Conservation (phyloP, 1,140 invertebrate species). For the Epicauta chinensis region DNA sequence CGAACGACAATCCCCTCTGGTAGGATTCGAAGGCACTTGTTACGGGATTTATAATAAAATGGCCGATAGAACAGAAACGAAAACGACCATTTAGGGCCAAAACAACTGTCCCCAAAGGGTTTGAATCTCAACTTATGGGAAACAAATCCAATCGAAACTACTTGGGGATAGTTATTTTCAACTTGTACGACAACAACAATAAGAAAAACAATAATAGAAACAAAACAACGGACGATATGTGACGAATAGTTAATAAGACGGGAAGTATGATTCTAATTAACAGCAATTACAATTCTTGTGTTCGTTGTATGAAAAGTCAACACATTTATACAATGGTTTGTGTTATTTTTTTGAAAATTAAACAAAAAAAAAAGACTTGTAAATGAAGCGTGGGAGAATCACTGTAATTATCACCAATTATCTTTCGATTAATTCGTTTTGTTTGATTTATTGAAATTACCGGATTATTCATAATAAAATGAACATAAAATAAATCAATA, state of each 20-base stretch:
- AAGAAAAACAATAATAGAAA: conserved; percentile 6
- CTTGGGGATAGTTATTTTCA: conserved; percentile 5
- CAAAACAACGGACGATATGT: neutral
- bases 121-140: conserved; percentile 25
- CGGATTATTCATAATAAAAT: neutral
- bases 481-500: neutral
- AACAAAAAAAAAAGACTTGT: too few species aligned
- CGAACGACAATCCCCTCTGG: conserved; percentile 33
- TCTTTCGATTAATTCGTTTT: neutral
- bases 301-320: too few species aligned
- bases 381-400: too few species aligned
- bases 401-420: neutral
- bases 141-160: conserved; percentile 19
- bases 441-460: neutral
- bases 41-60: conserved; percentile 31
- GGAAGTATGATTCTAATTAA: conserved; percentile 14
- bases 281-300: conserved; percentile 12
- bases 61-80: conserved; percentile 27
- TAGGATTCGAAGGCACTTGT: conserved; percentile 29
- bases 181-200: conserved; percentile 1
- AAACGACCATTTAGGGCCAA: conserved; percentile 27
- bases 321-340: too few species aligned
- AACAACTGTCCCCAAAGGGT: conserved; percentile 26
- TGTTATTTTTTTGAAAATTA: too few species aligned
- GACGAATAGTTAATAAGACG: conserved; percentile 1